Conservation (phyloP, 2,888 invertebrate genomes). For the Chaitophorus viminalis region DNA sequence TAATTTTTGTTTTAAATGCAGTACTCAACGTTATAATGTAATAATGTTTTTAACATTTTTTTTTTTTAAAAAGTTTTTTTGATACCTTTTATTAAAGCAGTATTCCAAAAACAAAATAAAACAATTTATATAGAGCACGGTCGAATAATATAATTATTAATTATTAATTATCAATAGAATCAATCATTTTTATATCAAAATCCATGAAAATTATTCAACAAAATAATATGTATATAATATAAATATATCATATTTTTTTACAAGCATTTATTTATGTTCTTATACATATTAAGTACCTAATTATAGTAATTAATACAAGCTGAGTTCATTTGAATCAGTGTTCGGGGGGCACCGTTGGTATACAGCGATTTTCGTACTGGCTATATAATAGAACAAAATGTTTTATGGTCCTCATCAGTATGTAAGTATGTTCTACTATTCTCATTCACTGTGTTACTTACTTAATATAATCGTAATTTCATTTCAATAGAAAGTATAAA, state of each 20-base stretch:
- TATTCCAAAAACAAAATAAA: not conserved
- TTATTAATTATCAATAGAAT: too few species aligned
- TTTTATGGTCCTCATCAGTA: not conserved
- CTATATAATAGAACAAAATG: not conserved
- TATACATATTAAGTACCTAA: too few species aligned
- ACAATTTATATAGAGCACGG: not conserved
- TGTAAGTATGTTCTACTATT: not conserved
- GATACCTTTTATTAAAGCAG: too few species aligned
- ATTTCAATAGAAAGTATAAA: not conserved
- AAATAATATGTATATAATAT: too few species aligned
- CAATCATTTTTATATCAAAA: too few species aligned
- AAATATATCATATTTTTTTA: too few species aligned
- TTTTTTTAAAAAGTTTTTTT: too few species aligned
- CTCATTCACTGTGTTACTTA: not conserved
- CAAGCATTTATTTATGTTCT: too few species aligned
- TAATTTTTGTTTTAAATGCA: too few species aligned
- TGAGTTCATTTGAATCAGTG: not conserved
- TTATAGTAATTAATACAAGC: not conserved
- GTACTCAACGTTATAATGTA: too few species aligned
- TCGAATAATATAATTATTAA: not conserved
- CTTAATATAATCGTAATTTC: not conserved
- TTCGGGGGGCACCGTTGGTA: not conserved
- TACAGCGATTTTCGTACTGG: not conserved
- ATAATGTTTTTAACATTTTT: too few species aligned
- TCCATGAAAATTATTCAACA: too few species aligned